A percentile compares a stretch with the other conserved stretches of the same genome.
These are phyloP conservation scores for Pocillopora verrucosa DNA, from an alignment of 64 coral and sea anemone genomes.

Conservation along the genomic window DNA sequence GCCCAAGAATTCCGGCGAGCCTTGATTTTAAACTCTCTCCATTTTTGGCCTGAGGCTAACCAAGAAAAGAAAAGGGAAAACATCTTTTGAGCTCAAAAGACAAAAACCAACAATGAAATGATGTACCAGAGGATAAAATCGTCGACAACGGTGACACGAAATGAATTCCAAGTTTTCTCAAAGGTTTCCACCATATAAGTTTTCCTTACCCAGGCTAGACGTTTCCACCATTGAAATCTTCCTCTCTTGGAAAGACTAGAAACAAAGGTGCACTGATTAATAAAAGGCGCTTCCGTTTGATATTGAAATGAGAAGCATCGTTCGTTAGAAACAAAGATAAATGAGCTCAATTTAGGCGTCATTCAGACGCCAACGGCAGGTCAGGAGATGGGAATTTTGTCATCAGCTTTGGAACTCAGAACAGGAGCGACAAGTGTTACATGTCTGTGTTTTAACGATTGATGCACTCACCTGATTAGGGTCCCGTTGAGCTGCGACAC, in stretches of 20 bases:
- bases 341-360: too few species aligned
- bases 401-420: background rate
- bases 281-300: background rate
- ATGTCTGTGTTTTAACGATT: background rate
- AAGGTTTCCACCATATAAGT: too few species aligned
- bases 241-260: background rate
- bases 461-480: slow-evolving; percentile 30
- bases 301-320: background rate
- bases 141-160: too few species aligned
- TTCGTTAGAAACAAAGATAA: too few species aligned
- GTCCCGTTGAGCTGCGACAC: slow-evolving; percentile 21
- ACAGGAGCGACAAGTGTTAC: background rate
- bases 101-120: too few species aligned
- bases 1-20: slow-evolving; percentile 63
- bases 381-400: background rate
- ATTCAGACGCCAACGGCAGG: background rate
- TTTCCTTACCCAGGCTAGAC: background rate
- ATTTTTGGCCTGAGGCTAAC: slow-evolving; percentile 40
- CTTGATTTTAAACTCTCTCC: slow-evolving; percentile 56
- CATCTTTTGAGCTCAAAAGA: too few species aligned
- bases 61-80: background rate
- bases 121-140: too few species aligned
- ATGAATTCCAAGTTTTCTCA: background rate
- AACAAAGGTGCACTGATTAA: background rate
- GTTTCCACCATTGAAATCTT: slow-evolving; percentile 39